Conservation (phyloP, 2,113 vertebrate species). For the Elanoides forficatus region DNA sequence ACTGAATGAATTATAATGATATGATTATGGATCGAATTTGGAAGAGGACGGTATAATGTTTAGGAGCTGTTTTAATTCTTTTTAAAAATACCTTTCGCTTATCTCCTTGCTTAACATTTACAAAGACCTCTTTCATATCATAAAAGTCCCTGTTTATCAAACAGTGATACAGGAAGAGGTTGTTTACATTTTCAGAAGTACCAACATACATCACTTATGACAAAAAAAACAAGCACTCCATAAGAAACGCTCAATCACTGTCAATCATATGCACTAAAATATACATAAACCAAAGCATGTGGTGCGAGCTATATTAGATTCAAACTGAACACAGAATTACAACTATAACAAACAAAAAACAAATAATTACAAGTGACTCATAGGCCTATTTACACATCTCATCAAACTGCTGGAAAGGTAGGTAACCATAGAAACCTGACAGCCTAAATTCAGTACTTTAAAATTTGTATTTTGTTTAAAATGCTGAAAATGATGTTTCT, state of each 20-base stretch:
- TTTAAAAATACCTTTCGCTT: slow-evolving; percentile 49
- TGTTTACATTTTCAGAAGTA: slow-evolving; percentile 85
- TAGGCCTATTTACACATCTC: slow-evolving; percentile 69
- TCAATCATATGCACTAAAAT: slow-evolving; percentile 83
- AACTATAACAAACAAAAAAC: slow-evolving; percentile 76
- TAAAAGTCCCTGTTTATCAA: slow-evolving; percentile 77
- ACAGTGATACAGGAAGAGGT: slow-evolving; percentile 78
- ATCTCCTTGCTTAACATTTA: slow-evolving; percentile 55
- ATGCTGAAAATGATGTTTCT: slow-evolving; percentile 60
- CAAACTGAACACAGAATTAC: slow-evolving; percentile 74
- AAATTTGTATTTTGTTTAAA: slow-evolving; percentile 70
- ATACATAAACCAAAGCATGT: slow-evolving; percentile 77
- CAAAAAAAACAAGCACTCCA: slow-evolving; percentile 82
- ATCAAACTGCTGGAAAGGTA: slow-evolving; percentile 65
- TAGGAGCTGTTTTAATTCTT: not conserved
- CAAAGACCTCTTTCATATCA: slow-evolving; percentile 70
- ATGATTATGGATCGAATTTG: slow-evolving; percentile 5
- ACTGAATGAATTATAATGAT: slow-evolving; percentile 21
- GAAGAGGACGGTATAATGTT: not conserved
- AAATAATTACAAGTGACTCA: slow-evolving; percentile 81
- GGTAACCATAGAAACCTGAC: slow-evolving; percentile 74
- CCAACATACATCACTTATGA: slow-evolving; percentile 85
- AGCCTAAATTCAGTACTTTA: slow-evolving; percentile 70
- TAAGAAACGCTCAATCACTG: slow-evolving; percentile 84
- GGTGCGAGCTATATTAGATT: slow-evolving; percentile 72